Evolutionary conservation across 2,113 vertebrate species (phyloP), one percentile per base, ranked within the genome.

Genomic region (Spermophilus dauricus): DNA sequence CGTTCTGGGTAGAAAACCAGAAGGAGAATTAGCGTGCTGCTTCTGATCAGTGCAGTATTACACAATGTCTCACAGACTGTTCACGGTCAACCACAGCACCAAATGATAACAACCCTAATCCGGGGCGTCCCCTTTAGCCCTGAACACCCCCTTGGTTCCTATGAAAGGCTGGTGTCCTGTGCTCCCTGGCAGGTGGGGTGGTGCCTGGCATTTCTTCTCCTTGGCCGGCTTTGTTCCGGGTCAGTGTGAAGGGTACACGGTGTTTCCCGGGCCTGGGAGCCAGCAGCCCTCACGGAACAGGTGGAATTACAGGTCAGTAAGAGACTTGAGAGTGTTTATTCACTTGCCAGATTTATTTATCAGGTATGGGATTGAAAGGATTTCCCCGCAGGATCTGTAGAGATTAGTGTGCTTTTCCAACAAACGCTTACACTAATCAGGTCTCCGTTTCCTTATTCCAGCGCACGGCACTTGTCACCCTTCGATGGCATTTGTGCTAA

Each of bases 341-440:
- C 97, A 97, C 96, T 98, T 96, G 97, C 98, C 98, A 98, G 96
- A 98, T 98, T 98, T 98, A 98, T 98, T 99, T 98, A 98, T 98
- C 98, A 98, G 97, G 95, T 98, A 98, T 93, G 97, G 97, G 95
- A 98, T 98, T 98, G 98, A 98, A 97, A 98, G 97, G 98, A 98
- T 98, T 98, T 99, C 98, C 98, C 98, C 94, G 97, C 96, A 98
- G 98, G 98, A 97, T 98, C 92, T 98, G 89, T 73, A 96, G 97
- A 98, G 97, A 98, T 98, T 98, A 98, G 96, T 39, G 86, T 97
- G 97, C 91, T 96, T 98, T 98, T 98, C 97, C 98, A 98, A 98
- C 96, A 97, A 98, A 97, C 48, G 42, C 82, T 92, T 88, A 92
- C 95, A 96, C 97, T 98, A 97, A 98, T 98, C 97, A 95, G 97